Evolutionary conservation across 1,140 invertebrate genomes (phyloP).

Genomic region (Drosophila bocqueti): DNA sequence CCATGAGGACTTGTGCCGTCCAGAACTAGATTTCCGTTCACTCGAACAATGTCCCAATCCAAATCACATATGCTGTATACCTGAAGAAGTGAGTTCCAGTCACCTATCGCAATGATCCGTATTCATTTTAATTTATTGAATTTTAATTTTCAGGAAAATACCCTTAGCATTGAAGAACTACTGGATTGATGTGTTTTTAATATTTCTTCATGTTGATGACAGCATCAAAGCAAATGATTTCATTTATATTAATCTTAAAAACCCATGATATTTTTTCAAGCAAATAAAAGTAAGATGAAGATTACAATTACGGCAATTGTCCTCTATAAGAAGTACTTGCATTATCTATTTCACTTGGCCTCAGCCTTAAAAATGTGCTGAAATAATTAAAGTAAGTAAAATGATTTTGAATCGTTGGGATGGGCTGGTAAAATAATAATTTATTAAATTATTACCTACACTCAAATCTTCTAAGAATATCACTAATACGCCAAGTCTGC

Average conservation of each 20-base stretch:
- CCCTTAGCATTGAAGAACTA: not conserved
- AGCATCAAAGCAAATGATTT: not conserved
- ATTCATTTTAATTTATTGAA: not conserved
- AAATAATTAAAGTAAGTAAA: too few species aligned
- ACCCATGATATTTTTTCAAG: not conserved
- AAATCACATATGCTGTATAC: not conserved
- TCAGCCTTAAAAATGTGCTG: too few species aligned
- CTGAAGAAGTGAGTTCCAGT: not conserved
- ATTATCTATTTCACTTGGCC: too few species aligned
- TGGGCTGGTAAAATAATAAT: not conserved
- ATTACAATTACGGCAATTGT: not conserved
- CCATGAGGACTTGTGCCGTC: not conserved
- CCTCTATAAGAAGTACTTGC: not conserved
- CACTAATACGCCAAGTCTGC: constrained; percentile 28
- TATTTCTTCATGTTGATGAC: not conserved
- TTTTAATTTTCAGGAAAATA: not conserved
- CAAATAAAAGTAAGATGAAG: not conserved
- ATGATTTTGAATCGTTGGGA: too few species aligned
- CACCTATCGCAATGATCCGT: too few species aligned
- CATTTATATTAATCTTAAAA: not conserved
- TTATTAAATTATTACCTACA: not conserved
- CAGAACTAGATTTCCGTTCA: not conserved
- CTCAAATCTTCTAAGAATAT: not conserved
- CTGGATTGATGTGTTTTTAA: not conserved
- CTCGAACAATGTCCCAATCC: not conserved